Evolutionary conservation across 2,888 invertebrate species (phyloP), one percentile per base, ranked within the genome.

Genomic region (Maniola hyperantus): DNA sequence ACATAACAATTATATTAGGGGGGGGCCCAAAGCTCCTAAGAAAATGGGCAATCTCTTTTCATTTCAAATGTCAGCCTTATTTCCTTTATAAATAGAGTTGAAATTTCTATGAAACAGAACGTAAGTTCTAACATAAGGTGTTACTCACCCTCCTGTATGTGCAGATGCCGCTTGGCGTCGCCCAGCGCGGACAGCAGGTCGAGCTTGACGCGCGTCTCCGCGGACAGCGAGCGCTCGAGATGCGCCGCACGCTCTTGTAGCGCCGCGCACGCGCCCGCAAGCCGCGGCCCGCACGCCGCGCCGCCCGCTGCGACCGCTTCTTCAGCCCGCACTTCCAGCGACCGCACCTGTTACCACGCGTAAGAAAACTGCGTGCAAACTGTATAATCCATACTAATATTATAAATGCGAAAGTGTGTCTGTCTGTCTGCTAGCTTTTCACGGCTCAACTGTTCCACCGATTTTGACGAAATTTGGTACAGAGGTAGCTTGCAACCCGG

Each of bases 131-230:
- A 8, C 44, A 44, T 11, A 10, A 26, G 20, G 34, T 34, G 53
- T 34, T n/a, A 39, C 76, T 48, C 5, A 97, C 97, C 95, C 79
- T 97, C 97, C 89, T 96, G 95, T 83, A 97, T 96, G 90, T 96
- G 96, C 80, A 98, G 93, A 87, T 97, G 96, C 65, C 98, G 94
- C 88, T 98, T 98, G 73, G 97, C 98, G 85, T 98, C 99, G 46
- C 99, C 99, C 63, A 99, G 95, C 73, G 99, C 99, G 73, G 98
- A 97, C 91, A 99, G 98, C 81, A 99, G 95, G 93, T 99, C 99
- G 79, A 99, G 95, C 93, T 99, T 99, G 89, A 99, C 96, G 79
- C 99, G 95, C 76, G 99, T 99, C 94, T 99, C 99, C 58, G 98
- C 97, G 72, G 97, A 98, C 75, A 99, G 94, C 81, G 97, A 97